Evolutionary conservation across 2,888 invertebrate species (phyloP), one percentile per base, ranked within the genome.

Genomic region (Polia nebulosa): DNA sequence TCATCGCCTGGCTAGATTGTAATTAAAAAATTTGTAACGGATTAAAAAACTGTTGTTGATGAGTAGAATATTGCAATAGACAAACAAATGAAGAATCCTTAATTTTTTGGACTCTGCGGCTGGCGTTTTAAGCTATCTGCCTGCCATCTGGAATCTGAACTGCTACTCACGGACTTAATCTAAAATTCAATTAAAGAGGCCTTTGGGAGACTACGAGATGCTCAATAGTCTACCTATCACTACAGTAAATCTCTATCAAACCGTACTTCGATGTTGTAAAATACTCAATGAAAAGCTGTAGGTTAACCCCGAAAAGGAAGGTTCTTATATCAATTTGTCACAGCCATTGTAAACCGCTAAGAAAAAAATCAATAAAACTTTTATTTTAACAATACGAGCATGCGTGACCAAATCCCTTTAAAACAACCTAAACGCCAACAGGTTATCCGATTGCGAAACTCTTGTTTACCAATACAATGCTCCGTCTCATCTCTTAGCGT

Each of bases 391-490:
- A 51, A 41, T 9, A 51, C 25, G 41, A 27, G 44, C 17, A 32
- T 25, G 27, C 47, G 59, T 55, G 17, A 60, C 52, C 44, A 39
- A 49, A 20, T 39, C 20, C 25, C 56, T 61, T 63, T 55, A 60
- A 63, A 60, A 71, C 76, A 36, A 73, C 66, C 56, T 57, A 72
- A 55, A 44, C 41, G 29, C 55, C 53, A 84, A 84, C 80, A 58
- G 73, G 76, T 84, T 73, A 79, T 36, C 20, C 20, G 41, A 57
- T 84, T 84, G 82, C 82, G 34, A 76, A 82, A 84, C 74, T 52
- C 73, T 76, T 81, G 71, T 78, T 83, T 82, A 76, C 68, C 66
- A 65, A 79, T 62, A 73, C 60, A 51, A 63, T 36, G 32, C 49
- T 74, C 70, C 13, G 15, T 82, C 72, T 69, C 84, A 58, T 41